Conservation (phyloP, 1,140 invertebrate species). For the Pararge aegeria region DNA sequence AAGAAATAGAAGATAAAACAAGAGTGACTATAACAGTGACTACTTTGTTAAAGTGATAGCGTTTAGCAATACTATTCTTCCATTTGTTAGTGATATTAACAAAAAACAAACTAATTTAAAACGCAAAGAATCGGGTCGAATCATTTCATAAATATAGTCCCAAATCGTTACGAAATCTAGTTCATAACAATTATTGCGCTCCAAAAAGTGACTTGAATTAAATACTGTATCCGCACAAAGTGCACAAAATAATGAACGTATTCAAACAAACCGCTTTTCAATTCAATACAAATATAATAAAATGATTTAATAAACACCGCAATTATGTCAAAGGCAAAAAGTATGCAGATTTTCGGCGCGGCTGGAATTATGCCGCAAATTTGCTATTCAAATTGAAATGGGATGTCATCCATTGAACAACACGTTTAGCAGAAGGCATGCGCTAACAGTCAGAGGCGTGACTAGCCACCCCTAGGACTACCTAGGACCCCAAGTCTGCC, state of each 20-base stretch:
- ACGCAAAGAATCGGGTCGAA: no score
- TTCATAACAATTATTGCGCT: not conserved
- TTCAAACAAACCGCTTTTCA: slow-evolving; percentile 6
- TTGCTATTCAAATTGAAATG: slow-evolving; percentile 65
- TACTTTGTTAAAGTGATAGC: no score
- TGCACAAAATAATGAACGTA: not conserved
- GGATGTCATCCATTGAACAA: slow-evolving; percentile 34
- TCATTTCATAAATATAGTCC: no score
- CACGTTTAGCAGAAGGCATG: not conserved
- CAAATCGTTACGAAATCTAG: not conserved
- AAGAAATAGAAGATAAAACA: no score
- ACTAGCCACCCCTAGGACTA: no score
- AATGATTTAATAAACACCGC: slow-evolving; percentile 37
- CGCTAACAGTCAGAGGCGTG: no score
- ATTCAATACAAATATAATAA: slow-evolving; percentile 17
- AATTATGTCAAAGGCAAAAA: slow-evolving; percentile 43
- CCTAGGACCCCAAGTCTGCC: no score
- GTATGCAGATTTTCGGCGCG: slow-evolving; percentile 47
- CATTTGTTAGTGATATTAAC: no score
- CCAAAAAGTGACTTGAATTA: not conserved
- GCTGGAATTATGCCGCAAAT: slow-evolving; percentile 56
- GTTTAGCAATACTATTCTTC: no score
- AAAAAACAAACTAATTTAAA: no score
- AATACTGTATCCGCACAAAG: not conserved
- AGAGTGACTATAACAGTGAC: no score